Evolutionary conservation across 37 sponge, comb jelly and placozoan genomes (phyloP).

Genomic region (Diacarnus erythraeanus): DNA sequence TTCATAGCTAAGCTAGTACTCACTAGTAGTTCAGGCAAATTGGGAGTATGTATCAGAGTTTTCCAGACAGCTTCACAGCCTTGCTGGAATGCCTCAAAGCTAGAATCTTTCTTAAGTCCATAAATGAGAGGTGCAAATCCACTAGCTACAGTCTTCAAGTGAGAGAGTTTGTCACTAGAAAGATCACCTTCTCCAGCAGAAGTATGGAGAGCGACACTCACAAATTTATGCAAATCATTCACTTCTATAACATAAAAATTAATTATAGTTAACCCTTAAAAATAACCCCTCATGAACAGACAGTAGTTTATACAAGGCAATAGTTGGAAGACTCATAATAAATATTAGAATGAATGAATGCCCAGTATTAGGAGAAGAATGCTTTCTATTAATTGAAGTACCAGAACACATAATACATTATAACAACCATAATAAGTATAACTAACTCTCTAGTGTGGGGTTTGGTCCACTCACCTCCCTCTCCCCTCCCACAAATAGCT

Average conservation of each 20-base stretch:
- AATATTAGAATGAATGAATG: too few species aligned
- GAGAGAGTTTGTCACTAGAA: conserved; percentile 59
- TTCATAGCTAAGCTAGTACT: background rate
- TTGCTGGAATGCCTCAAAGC: conserved; percentile 14
- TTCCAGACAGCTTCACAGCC: conserved; percentile 50
- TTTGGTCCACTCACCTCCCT: too few species aligned
- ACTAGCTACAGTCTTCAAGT: conserved; percentile 55
- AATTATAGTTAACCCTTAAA: background rate
- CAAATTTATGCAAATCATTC: conserved; percentile 57
- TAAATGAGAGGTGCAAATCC: conserved; percentile 59
- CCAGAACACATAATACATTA: too few species aligned
- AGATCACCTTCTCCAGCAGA: conserved; percentile 67
- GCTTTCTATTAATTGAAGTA: background rate
- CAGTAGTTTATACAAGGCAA: background rate
- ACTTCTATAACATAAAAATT: conserved; percentile 11
- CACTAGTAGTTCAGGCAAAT: conserved; percentile 49
- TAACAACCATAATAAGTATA: too few species aligned
- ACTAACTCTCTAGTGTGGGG: too few species aligned
- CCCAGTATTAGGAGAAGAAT: background rate
- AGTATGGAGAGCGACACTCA: conserved; percentile 60
- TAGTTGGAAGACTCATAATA: too few species aligned
- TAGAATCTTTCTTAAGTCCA: conserved; percentile 1
- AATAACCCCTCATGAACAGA: too few species aligned
- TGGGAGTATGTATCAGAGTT: conserved; percentile 23
- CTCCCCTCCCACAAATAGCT: too few species aligned